Evolutionary conservation across 2,113 vertebrate species (phyloP).

Genomic region (Riparia riparia): DNA sequence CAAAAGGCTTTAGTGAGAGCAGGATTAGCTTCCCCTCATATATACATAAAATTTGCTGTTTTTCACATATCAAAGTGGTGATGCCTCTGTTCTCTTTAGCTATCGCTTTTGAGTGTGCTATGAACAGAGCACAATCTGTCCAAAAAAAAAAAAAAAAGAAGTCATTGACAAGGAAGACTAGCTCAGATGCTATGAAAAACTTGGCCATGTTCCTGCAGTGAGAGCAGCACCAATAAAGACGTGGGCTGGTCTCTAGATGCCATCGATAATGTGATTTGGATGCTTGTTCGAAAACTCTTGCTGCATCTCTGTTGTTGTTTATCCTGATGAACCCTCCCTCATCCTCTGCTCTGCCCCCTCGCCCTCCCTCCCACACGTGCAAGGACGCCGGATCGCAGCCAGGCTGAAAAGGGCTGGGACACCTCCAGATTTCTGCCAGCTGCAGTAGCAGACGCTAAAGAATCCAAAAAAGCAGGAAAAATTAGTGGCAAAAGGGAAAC

Average conservation of each 20-base stretch:
- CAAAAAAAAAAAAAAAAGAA: not conserved
- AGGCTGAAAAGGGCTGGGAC: not conserved
- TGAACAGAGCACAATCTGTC: not conserved
- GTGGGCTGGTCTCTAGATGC: not conserved
- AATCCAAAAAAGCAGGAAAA: not conserved
- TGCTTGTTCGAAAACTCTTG: not conserved
- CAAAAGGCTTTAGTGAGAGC: not conserved
- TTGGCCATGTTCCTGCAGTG: not conserved
- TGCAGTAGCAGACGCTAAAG: not conserved
- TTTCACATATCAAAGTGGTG: slow-evolving; percentile 11
- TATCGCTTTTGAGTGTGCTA: slow-evolving; percentile 12
- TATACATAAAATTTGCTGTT: not conserved
- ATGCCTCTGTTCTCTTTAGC: slow-evolving; percentile 23
- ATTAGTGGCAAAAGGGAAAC: not conserved
- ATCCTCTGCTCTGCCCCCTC: not conserved
- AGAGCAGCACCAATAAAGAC: not conserved
- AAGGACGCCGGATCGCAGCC: not conserved
- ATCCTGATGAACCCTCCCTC: not conserved
- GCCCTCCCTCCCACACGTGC: not conserved
- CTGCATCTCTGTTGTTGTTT: not conserved
- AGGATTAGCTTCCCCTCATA: not conserved
- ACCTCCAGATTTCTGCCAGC: not conserved
- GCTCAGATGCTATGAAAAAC: not conserved
- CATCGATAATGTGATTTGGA: not conserved
- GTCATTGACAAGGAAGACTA: not conserved